Evolutionary conservation across 1,140 invertebrate species (phyloP), one percentile per base, ranked within the genome.

Genomic region (Carposina sasakii): DNA sequence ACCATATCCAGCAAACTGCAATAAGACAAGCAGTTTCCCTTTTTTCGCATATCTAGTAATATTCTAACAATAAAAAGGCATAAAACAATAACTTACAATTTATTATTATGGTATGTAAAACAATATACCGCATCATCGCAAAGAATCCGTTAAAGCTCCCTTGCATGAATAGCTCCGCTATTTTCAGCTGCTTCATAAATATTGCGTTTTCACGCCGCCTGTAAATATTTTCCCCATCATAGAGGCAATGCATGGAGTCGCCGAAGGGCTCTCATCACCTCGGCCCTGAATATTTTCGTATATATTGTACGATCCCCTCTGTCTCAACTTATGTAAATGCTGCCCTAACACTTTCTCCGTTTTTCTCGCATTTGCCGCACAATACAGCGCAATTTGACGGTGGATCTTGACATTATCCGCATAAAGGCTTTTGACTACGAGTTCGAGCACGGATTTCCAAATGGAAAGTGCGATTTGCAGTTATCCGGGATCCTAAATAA

Each of bases 261-360:
- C 68, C 71, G 60, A 60, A 70, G 70, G 71, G 67, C 71, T 70
- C 60, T 76, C 74, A 78, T 78, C 76, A 76, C 74, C 67, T 78
- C 70, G 63, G 53, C 59, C 67, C 77, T 81, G 76, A 81, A 83
- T 83, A 83, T 81, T 76, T 83, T 79, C 64, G 61, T 70, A 71
- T 70, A 54, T 71, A 78, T 70, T 59, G 47, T 52, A 54, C 61
- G 61, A 57, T 49, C 67, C 76, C 79, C 79, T 76, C 79, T 81
- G 77, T 76, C 76, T 79, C 76, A 70, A 79, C 70, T 79, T 84
- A 81, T 84, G 76, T 76, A 78, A 84, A 83, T 81, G 56, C 47
- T 69, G 63, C 63, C 69, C 76, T 69, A 78, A 83, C 79, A 79
- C 71, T 81, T 79, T 79, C 64, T 51, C 49, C 69, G 65, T 76